Evolutionary conservation across 2,888 invertebrate species (phyloP).

Genomic region (Acanthopleura granulata): DNA sequence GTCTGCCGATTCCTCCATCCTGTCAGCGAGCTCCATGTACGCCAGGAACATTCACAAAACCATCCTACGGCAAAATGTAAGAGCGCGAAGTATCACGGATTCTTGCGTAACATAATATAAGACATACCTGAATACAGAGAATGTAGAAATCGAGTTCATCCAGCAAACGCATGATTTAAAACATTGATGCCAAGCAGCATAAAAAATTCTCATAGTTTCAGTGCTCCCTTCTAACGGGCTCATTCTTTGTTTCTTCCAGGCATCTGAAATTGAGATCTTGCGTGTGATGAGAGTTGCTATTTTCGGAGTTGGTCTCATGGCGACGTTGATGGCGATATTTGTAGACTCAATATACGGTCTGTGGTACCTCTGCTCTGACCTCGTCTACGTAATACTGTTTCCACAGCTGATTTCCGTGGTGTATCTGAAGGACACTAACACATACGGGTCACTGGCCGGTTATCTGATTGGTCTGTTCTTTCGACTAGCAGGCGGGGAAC

Average conservation of each 20-base stretch:
- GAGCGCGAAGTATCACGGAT: constrained; percentile 31
- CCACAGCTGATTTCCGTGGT: constrained; percentile 98
- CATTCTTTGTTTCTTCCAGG: constrained; percentile 72
- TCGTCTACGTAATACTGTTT: constrained; percentile 98
- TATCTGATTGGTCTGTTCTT: constrained; percentile 50
- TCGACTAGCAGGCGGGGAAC: constrained; percentile 50
- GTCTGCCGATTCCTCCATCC: constrained; percentile 95
- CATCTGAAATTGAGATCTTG: constrained; percentile 94
- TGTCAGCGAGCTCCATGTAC: constrained; percentile 98
- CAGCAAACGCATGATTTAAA: too few relatives aligned
- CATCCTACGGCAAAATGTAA: constrained; percentile 89
- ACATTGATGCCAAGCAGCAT: too few relatives aligned
- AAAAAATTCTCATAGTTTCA: too few relatives aligned
- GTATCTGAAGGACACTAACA: constrained; percentile 94
- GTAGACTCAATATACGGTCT: constrained; percentile 97
- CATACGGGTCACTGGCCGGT: constrained; percentile 87
- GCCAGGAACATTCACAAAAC: constrained; percentile 87
- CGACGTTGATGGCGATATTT: constrained; percentile 92
- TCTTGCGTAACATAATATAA: too few relatives aligned
- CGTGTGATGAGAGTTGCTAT: constrained; percentile 89
- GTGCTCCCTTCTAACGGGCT: neutral
- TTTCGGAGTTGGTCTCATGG: constrained; percentile 88
- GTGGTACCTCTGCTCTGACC: constrained; percentile 98
- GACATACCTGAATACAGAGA: too few relatives aligned
- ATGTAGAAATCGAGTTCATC: too few relatives aligned